Percentiles rank a stretch among this genome's conserved stretches.
phyloP scores from a whole-genome alignment of 2,888 invertebrate species.

The Cenopis cana region DNA sequence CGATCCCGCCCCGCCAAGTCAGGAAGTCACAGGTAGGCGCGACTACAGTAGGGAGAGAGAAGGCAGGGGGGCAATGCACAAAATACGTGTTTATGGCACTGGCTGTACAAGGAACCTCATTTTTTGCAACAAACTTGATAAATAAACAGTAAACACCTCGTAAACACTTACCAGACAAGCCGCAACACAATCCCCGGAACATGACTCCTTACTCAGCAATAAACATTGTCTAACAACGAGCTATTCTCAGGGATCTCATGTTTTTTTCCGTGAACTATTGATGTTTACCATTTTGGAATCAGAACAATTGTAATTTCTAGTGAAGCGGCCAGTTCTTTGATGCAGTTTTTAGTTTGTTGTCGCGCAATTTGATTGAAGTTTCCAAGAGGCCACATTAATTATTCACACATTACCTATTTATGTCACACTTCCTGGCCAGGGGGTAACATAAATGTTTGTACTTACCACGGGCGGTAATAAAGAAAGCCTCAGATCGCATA shows the following conservation, averaged over 20 bases:
- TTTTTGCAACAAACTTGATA: neutral
- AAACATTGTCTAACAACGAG: conserved; percentile 15
- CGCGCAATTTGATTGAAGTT: neutral
- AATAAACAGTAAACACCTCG: neutral
- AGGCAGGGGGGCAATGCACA: too few relatives aligned
- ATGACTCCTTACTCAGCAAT: conserved; percentile 14
- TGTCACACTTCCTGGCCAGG: too few relatives aligned
- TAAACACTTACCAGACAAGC: conserved; percentile 2
- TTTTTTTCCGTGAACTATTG: conserved; percentile 25
- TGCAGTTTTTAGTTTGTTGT: neutral
- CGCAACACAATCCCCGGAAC: conserved; percentile 5
- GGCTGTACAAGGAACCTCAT: too few relatives aligned
- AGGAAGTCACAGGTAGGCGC: too few relatives aligned
- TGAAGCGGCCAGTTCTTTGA: conserved; percentile 21
- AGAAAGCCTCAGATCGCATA: too few relatives aligned
- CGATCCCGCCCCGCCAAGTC: too few relatives aligned
- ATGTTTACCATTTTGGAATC: conserved; percentile 32
- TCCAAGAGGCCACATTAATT: neutral
- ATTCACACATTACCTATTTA: too few relatives aligned
- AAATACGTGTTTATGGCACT: too few relatives aligned
- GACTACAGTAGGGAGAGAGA: too few relatives aligned
- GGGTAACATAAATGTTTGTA: too few relatives aligned
- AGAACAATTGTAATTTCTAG: conserved; percentile 32
- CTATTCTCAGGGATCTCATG: conserved; percentile 21
- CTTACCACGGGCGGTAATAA: too few relatives aligned